phyloP scores from a whole-genome alignment of 2,113 vertebrate genomes.

The Calypte anna region DNA sequence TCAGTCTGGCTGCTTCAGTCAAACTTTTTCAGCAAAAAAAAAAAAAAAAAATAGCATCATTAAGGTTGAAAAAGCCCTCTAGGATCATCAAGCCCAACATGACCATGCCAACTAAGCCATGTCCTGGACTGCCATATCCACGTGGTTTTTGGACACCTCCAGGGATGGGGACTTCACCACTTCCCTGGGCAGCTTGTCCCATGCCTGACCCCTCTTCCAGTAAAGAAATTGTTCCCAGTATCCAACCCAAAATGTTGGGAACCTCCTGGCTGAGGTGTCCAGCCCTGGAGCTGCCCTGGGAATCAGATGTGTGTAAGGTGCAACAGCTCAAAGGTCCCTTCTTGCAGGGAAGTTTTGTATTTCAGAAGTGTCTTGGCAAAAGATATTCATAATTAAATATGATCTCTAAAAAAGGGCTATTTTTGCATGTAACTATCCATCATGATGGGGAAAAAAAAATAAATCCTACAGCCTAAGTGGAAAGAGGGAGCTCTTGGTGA shows the following conservation, averaged over 20 bases:
- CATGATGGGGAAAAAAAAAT: not conserved
- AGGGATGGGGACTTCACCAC: no score
- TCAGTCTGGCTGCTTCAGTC: not conserved
- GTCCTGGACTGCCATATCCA: no score
- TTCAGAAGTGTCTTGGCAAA: not conserved
- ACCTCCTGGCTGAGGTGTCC: not conserved
- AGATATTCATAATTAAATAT: not conserved
- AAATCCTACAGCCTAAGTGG: not conserved
- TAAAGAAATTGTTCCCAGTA: no score
- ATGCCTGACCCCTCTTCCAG: no score
- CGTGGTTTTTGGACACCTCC: no score
- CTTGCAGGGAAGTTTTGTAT: not conserved
- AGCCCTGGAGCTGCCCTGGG: not conserved
- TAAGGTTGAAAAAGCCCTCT: no score
- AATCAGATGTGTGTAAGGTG: fast-evolving
- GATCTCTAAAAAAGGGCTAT: not conserved
- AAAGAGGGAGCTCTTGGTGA: not conserved
- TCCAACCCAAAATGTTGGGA: not conserved
- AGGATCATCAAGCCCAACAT: no score
- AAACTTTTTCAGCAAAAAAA: not conserved
- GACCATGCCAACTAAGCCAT: no score
- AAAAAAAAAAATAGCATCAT: no score
- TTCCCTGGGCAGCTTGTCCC: no score
- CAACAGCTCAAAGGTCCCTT: fast-evolving
- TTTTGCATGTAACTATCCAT: not conserved